Percentiles rank a stretch among this genome's conserved stretches.
phyloP scores from a whole-genome alignment of 1,140 invertebrate genomes.

The Bombus difficillimus region DNA sequence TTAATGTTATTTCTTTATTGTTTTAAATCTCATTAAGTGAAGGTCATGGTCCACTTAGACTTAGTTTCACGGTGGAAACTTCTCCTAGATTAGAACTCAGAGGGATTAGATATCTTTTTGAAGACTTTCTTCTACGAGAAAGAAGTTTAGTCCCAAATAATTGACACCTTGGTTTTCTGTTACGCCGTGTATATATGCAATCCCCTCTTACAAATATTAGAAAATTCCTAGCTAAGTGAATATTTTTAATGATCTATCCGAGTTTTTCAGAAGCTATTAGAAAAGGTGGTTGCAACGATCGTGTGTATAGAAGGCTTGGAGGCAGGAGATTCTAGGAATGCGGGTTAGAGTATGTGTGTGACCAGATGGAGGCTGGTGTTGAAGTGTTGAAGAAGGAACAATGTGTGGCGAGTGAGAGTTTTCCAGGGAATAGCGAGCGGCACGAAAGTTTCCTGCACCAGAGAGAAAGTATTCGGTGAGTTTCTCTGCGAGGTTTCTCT shows the following conservation, averaged over 20 bases:
- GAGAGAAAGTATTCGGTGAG: constrained; percentile 15
- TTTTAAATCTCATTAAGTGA: background rate
- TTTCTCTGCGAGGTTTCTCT: background rate
- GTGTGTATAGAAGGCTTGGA: background rate
- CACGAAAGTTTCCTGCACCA: background rate
- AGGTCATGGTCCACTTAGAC: background rate
- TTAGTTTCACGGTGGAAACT: no score
- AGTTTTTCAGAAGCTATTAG: background rate
- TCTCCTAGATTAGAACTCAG: no score
- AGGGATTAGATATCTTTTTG: background rate
- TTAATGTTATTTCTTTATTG: background rate
- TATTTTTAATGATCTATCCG: background rate
- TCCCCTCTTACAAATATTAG: background rate
- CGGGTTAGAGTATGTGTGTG: background rate
- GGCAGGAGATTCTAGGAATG: constrained; percentile 1
- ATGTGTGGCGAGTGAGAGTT: constrained; percentile 22
- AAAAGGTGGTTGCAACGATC: background rate
- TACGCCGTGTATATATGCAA: no score
- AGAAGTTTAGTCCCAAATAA: background rate
- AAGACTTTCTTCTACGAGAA: background rate
- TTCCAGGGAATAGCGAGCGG: background rate
- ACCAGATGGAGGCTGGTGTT: no score
- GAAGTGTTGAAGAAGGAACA: constrained; percentile 4
- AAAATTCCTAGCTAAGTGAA: background rate
- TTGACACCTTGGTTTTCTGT: no score